Evolutionary conservation across 1,140 invertebrate species (phyloP), one percentile per base, ranked within the genome.

Genomic region (Augochlora pura): DNA sequence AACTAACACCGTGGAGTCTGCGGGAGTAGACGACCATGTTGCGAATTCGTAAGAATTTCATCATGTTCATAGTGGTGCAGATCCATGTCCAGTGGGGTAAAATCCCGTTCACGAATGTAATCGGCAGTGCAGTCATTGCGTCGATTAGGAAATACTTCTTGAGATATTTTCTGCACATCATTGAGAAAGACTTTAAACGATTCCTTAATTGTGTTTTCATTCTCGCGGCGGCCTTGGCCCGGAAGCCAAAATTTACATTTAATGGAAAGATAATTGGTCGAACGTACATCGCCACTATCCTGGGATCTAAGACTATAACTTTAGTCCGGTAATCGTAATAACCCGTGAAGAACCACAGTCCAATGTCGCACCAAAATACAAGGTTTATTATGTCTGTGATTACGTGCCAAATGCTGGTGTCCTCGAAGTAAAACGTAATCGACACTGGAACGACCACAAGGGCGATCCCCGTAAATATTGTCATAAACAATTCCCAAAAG

Each of bases 271-370:
- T 21, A 18, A 32, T 32, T 16, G 38, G 21, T 7, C 76, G 14
- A 65, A 74, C 75, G 52, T 84, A 92, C 92, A 64, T 77, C 23
- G 80, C 81, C 1, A 91, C 86, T 18, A 88, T 64, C 75, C 64
- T 89, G 12, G 85, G 82, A 42, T 91, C 81, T 32, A 92, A 71
- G 16, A 82, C 74, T 39, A 91, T 83, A 21, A 73, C 62, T 38
- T 87, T 87, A 0, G 86, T 90, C 6, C 21, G 21, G 21, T 80
- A 63, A 60, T 92, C 91, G 27, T 90, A 88, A 21, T 91, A 87
- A 23, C 92, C 92, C 10, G 90, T 92, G n/a, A 91, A 90, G 73
- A 92, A 92, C 32, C 75, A 71, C 12, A 88, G 27, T 6, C 86
- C 10, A 14, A 88, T 85, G 54, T 91, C 90, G 32, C 85, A 63